Evolutionary conservation across 2,797 vertebrate species (phyloP), one percentile per base, ranked within the genome.

Genomic region (Podarcis lilfordi): DNA sequence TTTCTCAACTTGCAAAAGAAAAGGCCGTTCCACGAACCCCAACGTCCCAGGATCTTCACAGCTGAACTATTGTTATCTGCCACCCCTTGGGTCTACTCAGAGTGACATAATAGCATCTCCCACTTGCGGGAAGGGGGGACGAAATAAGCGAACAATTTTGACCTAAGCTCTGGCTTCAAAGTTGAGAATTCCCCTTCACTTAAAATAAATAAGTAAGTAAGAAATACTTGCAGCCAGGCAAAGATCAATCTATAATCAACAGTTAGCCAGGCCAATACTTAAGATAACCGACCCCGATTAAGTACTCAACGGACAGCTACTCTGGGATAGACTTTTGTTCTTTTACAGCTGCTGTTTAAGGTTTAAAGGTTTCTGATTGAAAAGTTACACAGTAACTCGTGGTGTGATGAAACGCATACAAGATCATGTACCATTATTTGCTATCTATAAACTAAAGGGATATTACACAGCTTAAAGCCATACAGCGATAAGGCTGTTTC

Each of bases 331-430:
- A 45, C 78, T 64, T 81, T 91, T 91, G 87, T 76, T 82, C 66
- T 50, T 27, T 89, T 71, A 87, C 79, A 89, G 84, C 68, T n/a
- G 89, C 85, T 55, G 86, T 69, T 64, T 2, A 43, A 89, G 89
- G 94, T 93, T 94, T 93, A 95, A 95, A 96, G 93, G 94, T 95
- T 95, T 92, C 84, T 59, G 64, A 61, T 0, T 2, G 74, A 45
- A 77, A 71, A 89, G 95, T 95, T 95, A 95, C 0, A 95, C 0
- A 94, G 92, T 94, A 95, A 96, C 94, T 55, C 43, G 2, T 19
- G 55, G 7, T 84, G 84, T 85, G 88, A 66, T 74, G 91, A 94
- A 95, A 95, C 37, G 79, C 40, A 61, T n/a, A 76, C 17, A 50
- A 1, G 0, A 76, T 3, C 13, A 76, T 50, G 81, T 0, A 5